Evolutionary conservation across 2,888 invertebrate species (phyloP), one percentile per base, ranked within the genome.

Genomic region (Cosmia trapezina): DNA sequence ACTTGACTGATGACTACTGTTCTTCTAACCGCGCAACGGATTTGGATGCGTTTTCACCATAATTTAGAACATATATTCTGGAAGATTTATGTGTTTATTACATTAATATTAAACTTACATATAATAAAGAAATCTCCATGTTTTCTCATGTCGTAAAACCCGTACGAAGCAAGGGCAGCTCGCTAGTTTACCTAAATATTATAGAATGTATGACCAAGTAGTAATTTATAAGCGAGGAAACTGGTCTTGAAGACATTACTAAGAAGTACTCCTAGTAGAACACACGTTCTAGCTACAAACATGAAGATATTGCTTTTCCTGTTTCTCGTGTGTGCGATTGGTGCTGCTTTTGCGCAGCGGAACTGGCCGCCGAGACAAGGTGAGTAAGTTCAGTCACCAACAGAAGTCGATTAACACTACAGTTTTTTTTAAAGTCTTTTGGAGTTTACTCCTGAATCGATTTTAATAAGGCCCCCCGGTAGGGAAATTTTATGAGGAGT

Each of bases 261-360:
- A 28, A 37, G 14, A 8, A 5, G 7, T 4, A 2, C 14, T 45
- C 14, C 14, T 3, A 22, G 72, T 5, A 5, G 37, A 14, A 47
- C 37, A 6, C 28, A 72, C 70, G 70, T 22, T 3, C 1, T 14
- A 28, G 3, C 7, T 17, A 12, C 11, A 53, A 43, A 43, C n/a
- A 69, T 70, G 71, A 70, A 71, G 43, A 45, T 71, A 4, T 14
- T 76, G 1, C 57, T 28, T 37, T n/a, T 65, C 12, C 68, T 80
- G 17, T 61, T 75, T 53, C 4, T 78, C 19, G 4, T 75, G 0
- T 49, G n/a, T 17, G 63, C n/a, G n/a, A 51, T 59, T 33, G 43
- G 11, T 4, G 56, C 47, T 14, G 28, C 3, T 28, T 28, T 28
- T 3, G 43, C 17, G 17, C n/a, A n/a, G 7, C 0, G 0, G 2